Evolutionary conservation across 2,113 vertebrate genomes (phyloP).

Genomic region (Micromys minutus): DNA sequence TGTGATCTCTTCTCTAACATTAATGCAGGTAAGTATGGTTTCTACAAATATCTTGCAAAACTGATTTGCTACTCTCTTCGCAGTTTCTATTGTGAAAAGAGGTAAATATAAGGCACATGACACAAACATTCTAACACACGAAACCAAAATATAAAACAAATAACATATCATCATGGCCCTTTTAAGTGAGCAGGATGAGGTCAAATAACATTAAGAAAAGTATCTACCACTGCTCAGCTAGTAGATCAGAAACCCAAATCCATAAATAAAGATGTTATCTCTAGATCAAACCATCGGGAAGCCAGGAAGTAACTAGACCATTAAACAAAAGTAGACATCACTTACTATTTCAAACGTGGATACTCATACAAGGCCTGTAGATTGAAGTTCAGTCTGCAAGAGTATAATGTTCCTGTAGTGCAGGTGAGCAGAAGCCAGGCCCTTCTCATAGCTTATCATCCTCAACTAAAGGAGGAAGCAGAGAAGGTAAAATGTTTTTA

Average conservation of each 20-base stretch:
- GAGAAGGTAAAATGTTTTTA: no score
- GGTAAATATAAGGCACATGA: background rate
- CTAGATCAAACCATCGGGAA: background rate
- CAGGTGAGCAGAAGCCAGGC: background rate
- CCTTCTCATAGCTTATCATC: background rate
- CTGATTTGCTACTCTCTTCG: background rate
- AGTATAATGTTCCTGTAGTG: background rate
- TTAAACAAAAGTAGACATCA: background rate
- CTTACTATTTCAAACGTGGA: background rate
- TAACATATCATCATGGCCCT: background rate
- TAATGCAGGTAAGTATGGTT: background rate
- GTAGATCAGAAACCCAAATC: background rate
- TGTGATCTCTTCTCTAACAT: background rate
- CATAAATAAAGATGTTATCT: background rate
- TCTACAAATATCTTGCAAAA: background rate
- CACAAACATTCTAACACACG: background rate
- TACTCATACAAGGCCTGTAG: fast-evolving
- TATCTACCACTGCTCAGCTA: background rate
- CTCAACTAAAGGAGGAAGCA: background rate
- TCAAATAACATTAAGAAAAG: background rate
- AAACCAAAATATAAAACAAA: background rate
- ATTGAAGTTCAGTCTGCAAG: background rate
- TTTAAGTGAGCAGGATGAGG: background rate
- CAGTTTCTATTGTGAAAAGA: background rate
- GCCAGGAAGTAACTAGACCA: background rate